Conservation (phyloP, 2,888 invertebrate species). For the Escarpia spicata region DNA sequence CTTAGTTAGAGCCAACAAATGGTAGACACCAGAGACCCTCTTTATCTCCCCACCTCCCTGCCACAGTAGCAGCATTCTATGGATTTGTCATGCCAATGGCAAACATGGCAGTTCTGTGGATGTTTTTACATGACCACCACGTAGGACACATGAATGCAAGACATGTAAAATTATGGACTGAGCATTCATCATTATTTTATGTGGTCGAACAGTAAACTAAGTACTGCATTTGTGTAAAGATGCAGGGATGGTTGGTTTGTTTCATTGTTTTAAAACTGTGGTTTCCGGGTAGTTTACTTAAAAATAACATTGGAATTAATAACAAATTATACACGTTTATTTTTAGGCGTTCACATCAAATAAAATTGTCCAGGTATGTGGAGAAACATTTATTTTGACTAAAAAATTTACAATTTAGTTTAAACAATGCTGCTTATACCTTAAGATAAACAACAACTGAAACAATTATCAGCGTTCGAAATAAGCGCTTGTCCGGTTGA, state of each 20-base stretch:
- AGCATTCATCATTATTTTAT: neutral
- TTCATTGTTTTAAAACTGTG: too few relatives aligned
- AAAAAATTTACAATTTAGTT: too few relatives aligned
- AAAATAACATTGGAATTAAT: too few relatives aligned
- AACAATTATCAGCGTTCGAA: too few relatives aligned
- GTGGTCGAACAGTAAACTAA: neutral
- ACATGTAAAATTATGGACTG: neutral
- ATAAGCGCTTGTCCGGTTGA: too few relatives aligned
- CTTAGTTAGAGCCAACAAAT: constrained; percentile 13
- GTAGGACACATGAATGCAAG: neutral
- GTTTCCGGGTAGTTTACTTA: too few relatives aligned
- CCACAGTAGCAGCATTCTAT: neutral
- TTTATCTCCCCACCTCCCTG: neutral
- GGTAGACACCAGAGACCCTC: neutral
- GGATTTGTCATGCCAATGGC: neutral
- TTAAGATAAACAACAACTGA: too few relatives aligned
- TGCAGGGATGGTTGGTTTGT: neutral
- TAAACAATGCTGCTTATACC: too few relatives aligned
- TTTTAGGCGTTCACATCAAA: too few relatives aligned
- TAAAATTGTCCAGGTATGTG: too few relatives aligned
- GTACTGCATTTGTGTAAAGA: neutral
- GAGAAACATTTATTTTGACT: too few relatives aligned
- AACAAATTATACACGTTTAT: too few relatives aligned
- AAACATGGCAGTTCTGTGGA: neutral
- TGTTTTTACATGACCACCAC: neutral